These are phyloP conservation scores for Cyprinella venusta DNA, from an alignment of 2,797 vertebrate species.

Conservation along the genomic window DNA sequence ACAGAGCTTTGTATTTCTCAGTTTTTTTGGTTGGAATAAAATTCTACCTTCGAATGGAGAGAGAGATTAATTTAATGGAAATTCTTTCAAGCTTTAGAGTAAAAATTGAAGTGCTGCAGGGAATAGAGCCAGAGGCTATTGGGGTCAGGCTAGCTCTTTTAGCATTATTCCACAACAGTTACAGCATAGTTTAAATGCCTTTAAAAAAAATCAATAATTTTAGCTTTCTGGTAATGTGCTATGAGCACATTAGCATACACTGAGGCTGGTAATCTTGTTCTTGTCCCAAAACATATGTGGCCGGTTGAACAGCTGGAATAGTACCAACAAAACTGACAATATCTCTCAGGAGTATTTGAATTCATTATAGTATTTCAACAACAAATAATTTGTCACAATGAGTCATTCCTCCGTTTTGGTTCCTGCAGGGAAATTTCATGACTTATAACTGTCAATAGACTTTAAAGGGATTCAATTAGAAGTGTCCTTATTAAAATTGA, in stretches of 20 bases:
- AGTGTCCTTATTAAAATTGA: neutral
- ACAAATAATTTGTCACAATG: conserved; percentile 38
- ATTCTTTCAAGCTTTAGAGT: neutral
- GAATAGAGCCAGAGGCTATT: neutral
- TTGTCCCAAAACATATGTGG: conserved; percentile 7
- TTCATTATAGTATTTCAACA: conserved; percentile 40
- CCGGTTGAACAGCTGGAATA: conserved; percentile 10
- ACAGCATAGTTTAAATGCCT: conserved; percentile 6
- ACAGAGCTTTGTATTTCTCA: neutral
- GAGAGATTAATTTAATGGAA: conserved; percentile 15
- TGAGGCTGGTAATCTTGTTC: conserved; percentile 26
- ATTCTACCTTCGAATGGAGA: neutral
- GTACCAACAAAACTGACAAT: conserved; percentile 1
- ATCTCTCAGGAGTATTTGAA: conserved; percentile 30
- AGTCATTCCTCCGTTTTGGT: neutral
- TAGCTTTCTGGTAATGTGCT: conserved; percentile 37
- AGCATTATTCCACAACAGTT: conserved; percentile 8
- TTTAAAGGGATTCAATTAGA: neutral
- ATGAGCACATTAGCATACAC: conserved; percentile 23
- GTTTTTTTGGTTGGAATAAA: neutral
- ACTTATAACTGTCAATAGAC: neutral
- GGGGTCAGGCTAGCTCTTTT: conserved; percentile 18
- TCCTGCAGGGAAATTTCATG: neutral
- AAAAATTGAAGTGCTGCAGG: conserved; percentile 13
- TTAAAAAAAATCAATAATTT: conserved; percentile 35